These are phyloP conservation scores for Tursiops truncatus DNA, from an alignment of 2,113 vertebrate species.

Conservation along the genomic window DNA sequence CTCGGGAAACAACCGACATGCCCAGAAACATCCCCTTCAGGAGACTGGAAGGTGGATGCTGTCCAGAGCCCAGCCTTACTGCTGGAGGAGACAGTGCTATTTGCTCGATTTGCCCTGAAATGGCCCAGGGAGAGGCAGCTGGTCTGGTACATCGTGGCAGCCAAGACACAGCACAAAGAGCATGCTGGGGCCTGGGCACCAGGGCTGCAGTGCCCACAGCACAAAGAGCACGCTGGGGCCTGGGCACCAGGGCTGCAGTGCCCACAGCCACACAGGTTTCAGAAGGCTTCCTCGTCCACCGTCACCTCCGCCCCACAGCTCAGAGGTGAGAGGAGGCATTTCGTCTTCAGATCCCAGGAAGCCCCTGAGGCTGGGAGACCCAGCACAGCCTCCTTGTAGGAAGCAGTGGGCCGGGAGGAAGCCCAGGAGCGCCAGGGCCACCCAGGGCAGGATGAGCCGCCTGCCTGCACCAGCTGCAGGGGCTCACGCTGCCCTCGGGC, in stretches of 20 bases:
- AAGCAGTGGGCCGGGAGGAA: too few species aligned
- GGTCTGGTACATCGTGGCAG: neutral
- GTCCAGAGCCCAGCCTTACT: neutral
- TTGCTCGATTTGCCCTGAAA: slow-evolving; percentile 48
- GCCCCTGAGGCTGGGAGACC: too few species aligned
- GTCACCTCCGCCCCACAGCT: neutral
- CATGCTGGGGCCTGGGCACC: slow-evolving; percentile 24
- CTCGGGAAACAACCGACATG: neutral
- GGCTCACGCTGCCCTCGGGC: neutral
- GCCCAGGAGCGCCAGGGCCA: too few species aligned
- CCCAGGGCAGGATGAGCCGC: too few species aligned
- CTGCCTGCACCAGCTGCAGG: too few species aligned
- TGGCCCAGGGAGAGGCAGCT: slow-evolving; percentile 7
- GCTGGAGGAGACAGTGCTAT: neutral
- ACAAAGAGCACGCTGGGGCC: slow-evolving; percentile 70
- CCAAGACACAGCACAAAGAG: slow-evolving; percentile 62
- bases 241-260: too few species aligned
- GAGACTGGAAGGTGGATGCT: neutral
- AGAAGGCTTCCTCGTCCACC: slow-evolving; percentile 36
- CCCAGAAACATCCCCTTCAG: slow-evolving; percentile 8
- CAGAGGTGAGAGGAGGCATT: too few species aligned
- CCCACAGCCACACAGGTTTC: too few species aligned
- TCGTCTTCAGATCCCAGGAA: neutral
- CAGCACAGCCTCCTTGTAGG: too few species aligned
- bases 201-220: neutral